Evolutionary conservation across 2,888 invertebrate species (phyloP), one percentile per base, ranked within the genome.

Genomic region (Agriopis aurantiaria): DNA sequence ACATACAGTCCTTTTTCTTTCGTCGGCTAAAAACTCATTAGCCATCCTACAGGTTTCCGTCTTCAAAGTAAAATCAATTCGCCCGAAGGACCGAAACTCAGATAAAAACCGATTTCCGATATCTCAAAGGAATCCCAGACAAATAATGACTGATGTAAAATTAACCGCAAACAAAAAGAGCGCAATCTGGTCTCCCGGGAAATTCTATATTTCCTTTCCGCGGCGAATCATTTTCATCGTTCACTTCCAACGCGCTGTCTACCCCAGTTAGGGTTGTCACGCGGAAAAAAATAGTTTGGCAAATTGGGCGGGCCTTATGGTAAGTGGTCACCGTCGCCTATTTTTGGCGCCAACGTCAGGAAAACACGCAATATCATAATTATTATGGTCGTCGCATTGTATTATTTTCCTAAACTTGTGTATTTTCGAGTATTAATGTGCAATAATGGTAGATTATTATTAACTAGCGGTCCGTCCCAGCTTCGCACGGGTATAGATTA

Each of bases 121-220:
- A 55, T 65, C 58, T 59, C 58, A 41, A 65, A 61, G 57, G 65
- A 14, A 55, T 33, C 23, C 5, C 41, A 55, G 23, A 61, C 52
- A 55, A 52, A 58, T 65, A 68, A 56, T 59, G 62, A 75, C 71
- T 65, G 71, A 68, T 75, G 56, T 61, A 71, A 65, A 68, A 72
- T 66, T 65, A 71, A 69, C 65, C 48, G 41, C 67, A 67, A 72
- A 73, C 68, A 75, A 72, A 72, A 69, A 71, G 46, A 43, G 53
- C 60, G 49, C 68, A 61, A 68, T 69, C 70, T 58, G 64, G 14
- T 66, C 66, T 53, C 58, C 46, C 62, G 68, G 72, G 61, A 72
- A 71, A 75, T 71, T 69, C 64, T 72, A 63, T 65, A 72, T 71
- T 72, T 67, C 62, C 67, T 68, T 70, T 53, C 41, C 33, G 33